Evolutionary conservation across 2,888 invertebrate species (phyloP), one percentile per base, ranked within the genome.

Genomic region (Orchesella flavescens): DNA sequence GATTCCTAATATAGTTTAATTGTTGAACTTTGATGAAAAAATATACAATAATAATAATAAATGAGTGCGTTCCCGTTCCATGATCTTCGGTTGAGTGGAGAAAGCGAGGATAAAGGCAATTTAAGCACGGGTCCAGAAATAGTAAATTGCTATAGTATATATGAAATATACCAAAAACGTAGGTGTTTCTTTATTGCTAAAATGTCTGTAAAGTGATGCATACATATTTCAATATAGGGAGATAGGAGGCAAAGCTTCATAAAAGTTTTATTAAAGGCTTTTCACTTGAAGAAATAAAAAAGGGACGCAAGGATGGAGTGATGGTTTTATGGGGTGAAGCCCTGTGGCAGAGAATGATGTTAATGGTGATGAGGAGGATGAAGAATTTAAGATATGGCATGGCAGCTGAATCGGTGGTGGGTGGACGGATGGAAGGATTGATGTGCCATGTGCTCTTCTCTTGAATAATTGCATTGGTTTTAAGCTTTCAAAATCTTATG

Each of bases 231-330:
- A 43, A 44, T 17, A 21, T 17, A 17, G 19, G 4, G 24, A 72
- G 72, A 57, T 13, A 44, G 23, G 24, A 55, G 55, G 23, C 46
- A 17, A 46, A 73, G 7, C 46, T 80, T 66, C 80, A 80, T 80
- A 73, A 80, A 80, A 80, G 66, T 73, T 80, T 73, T 80, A 73
- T 73, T 80, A 73, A n/a, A 23, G 73, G 80, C 66, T 73, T 34
- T 65, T 80, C 71, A 72, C 71, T 79, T 65, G 21, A 66, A 66
- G 55, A 53, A 73, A 68, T 55, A 44, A 57, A 59, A 71, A 49
- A 49, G 24, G 68, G 10, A 43, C 5, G 68, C 12, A 68, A 68
- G 68, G 49, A 65, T 79, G 34, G 72, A 80, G 73, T 80, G 80
- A 80, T 80, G 73, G 80, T 73, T 73, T 73, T 66, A 80, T 73